Base-by-base conservation (phyloP, 2,113 vertebrate species). In the Rhinolophus ferrumequinum region DNA sequence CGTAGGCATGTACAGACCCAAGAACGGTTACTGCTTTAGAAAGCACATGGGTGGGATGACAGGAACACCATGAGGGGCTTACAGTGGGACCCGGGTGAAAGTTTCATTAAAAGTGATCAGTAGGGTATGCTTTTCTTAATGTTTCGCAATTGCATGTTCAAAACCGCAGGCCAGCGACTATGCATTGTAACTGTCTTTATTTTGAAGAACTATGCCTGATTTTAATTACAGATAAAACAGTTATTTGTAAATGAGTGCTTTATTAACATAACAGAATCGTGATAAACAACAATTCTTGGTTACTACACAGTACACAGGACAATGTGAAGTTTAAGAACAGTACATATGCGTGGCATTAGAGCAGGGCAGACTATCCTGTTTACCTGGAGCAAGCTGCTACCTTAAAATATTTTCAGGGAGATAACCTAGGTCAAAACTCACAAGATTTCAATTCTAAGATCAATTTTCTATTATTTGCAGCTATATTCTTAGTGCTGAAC, bases 21-120 rank as follows among this genome's bases (percentile, higher is more conserved):
- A 92, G 94, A 98, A 98, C 88, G 98, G 98, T 98, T 98, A 98
- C 98, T 94, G 97, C 96, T 97, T 97, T 98, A 88, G 88, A 96
- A 95, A 81, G 97, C 98, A 98, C 92, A 98, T 98, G 95, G 98
- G 92, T 97, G 97, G 82, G 98, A 97, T 98, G 98, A 98, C 98
- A 98, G 94, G 93, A 98, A 97, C 89, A 97, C 97, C 97, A 98
- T 98, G 98, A 76, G 93, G 94, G 97, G 93, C 88, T 97, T 97
- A 97, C 15, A 86, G 82, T 93, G 86, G 95, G 96, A 98, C 93
- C 80, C 91, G 97, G 98, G 97, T 69, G 94, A 98, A 96, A 97
- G 97, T 98, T 94, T 98, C 98, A 98, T 98, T 98, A 98, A 95
- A 96, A 97, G 96, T 97, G 98, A 98, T 98, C 98, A 98, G 98